Conservation (phyloP, 2,113 vertebrate species). For the Tragelaphus strepsiceros region DNA sequence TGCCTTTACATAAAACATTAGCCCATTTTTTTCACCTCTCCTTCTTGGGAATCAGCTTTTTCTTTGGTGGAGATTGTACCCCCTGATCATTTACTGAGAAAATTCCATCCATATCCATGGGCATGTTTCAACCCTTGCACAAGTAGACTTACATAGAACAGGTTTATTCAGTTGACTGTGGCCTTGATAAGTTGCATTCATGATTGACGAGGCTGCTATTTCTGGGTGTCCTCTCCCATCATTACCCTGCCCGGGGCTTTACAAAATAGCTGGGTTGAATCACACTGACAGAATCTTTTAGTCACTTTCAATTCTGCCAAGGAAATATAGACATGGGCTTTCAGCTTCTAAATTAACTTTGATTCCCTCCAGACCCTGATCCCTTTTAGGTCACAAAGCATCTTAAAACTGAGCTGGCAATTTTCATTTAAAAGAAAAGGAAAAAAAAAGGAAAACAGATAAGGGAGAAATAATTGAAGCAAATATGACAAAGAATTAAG, state of each 20-base stretch:
- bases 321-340: slow-evolving; percentile 27
- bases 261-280: slow-evolving; percentile 43
- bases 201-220: slow-evolving; percentile 38
- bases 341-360: slow-evolving; percentile 56
- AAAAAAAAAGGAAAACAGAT: not conserved
- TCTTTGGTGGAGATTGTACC: not conserved
- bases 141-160: not conserved
- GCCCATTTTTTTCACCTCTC: not conserved
- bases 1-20: not conserved
- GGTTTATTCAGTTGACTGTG: slow-evolving; percentile 1
- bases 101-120: not conserved
- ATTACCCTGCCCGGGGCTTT: slow-evolving; percentile 21
- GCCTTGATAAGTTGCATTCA: not conserved
- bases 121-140: not conserved
- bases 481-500: not conserved
- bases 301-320: slow-evolving; percentile 57
- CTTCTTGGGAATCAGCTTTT: not conserved
- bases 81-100: not conserved
- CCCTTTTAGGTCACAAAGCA: slow-evolving; percentile 25
- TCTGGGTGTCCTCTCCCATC: slow-evolving; percentile 30
- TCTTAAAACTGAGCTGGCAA: slow-evolving; percentile 15
- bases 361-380: slow-evolving; percentile 8
- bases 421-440: not conserved
- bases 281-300: slow-evolving; percentile 60
- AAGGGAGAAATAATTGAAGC: not conserved